These are phyloP conservation scores for Drosophila pegasa DNA, from an alignment of 2,888 invertebrate species.

Conservation along the genomic window DNA sequence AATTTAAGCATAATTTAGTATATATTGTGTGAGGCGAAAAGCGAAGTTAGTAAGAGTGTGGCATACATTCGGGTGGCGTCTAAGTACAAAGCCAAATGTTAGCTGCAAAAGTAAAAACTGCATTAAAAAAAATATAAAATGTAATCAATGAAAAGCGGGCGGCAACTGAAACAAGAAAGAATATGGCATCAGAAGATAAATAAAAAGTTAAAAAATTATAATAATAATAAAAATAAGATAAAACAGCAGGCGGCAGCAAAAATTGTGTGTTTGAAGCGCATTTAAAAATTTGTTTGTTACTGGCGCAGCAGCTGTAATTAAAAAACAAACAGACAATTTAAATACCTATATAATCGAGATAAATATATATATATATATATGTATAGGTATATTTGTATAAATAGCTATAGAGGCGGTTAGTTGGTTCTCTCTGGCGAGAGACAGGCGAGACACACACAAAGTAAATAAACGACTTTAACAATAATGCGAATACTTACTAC, in stretches of 20 bases:
- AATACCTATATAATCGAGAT: constrained; percentile 29
- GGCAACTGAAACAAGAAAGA: constrained; percentile 51
- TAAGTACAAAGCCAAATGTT: constrained; percentile 37
- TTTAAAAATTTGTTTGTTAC: constrained; percentile 60
- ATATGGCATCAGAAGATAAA: constrained; percentile 25
- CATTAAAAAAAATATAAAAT: not conserved
- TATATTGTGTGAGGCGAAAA: constrained; percentile 23
- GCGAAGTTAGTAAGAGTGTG: constrained; percentile 39
- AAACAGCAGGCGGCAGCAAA: constrained; percentile 58
- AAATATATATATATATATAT: constrained; percentile 13
- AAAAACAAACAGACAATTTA: constrained; percentile 58
- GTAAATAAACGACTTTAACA: constrained; percentile 28
- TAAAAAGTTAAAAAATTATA: constrained; percentile 22
- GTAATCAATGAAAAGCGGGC: constrained; percentile 30
- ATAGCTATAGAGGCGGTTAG: constrained; percentile 30
- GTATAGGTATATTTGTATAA: constrained; percentile 15
- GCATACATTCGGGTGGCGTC: constrained; percentile 43
- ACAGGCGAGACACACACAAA: constrained; percentile 16
- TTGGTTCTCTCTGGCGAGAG: constrained; percentile 26
- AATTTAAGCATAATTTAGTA: constrained; percentile 23
- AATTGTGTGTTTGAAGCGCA: constrained; percentile 58
- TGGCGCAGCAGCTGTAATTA: constrained; percentile 70
- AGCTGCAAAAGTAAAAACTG: constrained; percentile 18
- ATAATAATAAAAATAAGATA: constrained; percentile 27
- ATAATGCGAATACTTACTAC: constrained; percentile 73